A percentile compares a stretch with the other conserved stretches of the same genome.
Evolutionary conservation across 2,797 vertebrate species (phyloP).

Genomic region (Poeciliopsis paucimaculata): DNA sequence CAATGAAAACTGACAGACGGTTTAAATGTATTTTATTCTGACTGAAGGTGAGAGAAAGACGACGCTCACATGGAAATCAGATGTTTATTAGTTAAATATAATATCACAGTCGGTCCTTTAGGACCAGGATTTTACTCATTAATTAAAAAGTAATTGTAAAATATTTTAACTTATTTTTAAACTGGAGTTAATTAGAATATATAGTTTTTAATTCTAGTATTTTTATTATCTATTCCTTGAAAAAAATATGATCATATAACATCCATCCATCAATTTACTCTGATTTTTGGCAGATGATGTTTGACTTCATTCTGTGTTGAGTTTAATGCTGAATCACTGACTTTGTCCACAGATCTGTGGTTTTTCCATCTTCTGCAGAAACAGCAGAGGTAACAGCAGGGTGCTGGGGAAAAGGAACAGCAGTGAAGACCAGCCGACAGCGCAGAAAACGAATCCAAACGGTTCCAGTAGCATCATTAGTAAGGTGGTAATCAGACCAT

Average conservation of each 20-base stretch:
- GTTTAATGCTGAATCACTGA: neutral
- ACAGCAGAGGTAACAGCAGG: neutral
- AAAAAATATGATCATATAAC: neutral
- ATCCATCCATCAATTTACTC: too few species aligned
- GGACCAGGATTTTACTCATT: too few species aligned
- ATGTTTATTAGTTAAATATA: too few species aligned
- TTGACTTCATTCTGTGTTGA: neutral
- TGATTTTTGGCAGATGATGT: neutral
- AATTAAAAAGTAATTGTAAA: neutral
- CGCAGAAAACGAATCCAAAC: neutral
- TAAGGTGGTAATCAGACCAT: neutral
- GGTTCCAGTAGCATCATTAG: accelerated
- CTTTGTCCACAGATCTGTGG: neutral
- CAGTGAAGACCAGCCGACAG: accelerated
- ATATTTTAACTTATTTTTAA: too few species aligned
- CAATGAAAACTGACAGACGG: neutral
- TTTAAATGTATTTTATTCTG: neutral
- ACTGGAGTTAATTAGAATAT: too few species aligned
- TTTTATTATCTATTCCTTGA: too few species aligned
- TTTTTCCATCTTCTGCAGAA: neutral
- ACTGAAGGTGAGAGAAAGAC: too few species aligned
- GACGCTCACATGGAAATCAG: neutral
- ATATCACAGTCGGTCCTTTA: too few species aligned
- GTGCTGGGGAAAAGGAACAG: neutral
- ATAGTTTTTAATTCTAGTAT: too few species aligned